These are phyloP conservation scores for Dipodomys spectabilis DNA, from an alignment of 2,113 vertebrate species.

Conservation along the genomic window DNA sequence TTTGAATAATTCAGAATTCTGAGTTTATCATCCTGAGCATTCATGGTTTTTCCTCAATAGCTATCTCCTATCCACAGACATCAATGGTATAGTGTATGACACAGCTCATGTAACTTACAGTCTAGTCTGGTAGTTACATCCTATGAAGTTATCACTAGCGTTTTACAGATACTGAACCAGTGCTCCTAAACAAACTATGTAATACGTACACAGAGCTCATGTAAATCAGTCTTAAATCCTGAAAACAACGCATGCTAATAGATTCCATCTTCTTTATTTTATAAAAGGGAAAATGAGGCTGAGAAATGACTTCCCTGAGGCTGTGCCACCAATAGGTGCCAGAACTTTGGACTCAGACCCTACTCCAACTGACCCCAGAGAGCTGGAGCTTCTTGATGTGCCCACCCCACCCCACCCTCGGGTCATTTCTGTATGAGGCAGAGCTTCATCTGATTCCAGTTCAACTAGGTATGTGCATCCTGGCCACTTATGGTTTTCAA, in stretches of 20 bases:
- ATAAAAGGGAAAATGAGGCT: background rate
- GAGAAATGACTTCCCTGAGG: background rate
- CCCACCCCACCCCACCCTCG: fast-evolving
- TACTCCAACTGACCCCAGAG: background rate
- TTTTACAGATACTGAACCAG: background rate
- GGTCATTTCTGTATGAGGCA: fast-evolving
- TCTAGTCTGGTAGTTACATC: fast-evolving
- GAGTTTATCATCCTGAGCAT: too few species aligned
- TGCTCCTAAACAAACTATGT: fast-evolving
- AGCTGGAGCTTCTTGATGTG: background rate
- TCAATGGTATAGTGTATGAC: too few species aligned
- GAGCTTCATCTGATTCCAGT: fast-evolving
- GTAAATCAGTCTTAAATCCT: background rate
- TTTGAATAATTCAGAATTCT: too few species aligned
- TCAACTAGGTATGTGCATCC: too few species aligned
- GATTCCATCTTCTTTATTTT: background rate
- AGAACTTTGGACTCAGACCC: background rate
- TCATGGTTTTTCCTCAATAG: too few species aligned
- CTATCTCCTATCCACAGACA: too few species aligned
- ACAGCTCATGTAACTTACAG: too few species aligned
- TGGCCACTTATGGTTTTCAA: too few species aligned
- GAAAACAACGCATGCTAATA: background rate
- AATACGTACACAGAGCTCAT: fast-evolving
- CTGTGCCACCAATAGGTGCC: fast-evolving
- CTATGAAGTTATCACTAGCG: fast-evolving